Evolutionary conservation across 2,113 vertebrate species (phyloP).

Genomic region (Larimichthys crocea): DNA sequence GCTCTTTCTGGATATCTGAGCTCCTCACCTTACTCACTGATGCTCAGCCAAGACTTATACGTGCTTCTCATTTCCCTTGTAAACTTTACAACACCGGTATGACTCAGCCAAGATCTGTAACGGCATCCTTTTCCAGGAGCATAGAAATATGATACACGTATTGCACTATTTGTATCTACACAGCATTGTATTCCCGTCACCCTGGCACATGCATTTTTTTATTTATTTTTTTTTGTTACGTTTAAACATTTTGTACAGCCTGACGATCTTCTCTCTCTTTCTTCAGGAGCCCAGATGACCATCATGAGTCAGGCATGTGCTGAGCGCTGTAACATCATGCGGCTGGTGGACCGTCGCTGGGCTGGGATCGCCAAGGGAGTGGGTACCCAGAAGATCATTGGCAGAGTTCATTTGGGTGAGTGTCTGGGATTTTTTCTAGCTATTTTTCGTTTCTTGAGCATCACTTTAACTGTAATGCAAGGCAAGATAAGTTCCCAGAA

Average conservation of each 20-base stretch:
- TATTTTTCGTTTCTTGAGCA: background rate
- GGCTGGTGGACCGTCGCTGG: conserved; percentile 97
- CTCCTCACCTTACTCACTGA: no score
- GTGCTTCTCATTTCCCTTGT: background rate
- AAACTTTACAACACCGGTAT: conserved; percentile 3
- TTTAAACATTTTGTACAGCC: background rate
- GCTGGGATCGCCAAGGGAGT: conserved; percentile 98
- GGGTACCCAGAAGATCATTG: conserved; percentile 98
- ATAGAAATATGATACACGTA: background rate
- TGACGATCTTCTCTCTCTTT: background rate
- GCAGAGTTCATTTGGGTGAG: conserved; percentile 95
- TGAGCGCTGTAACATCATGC: conserved; percentile 98
- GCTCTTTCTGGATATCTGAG: background rate
- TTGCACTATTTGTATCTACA: background rate
- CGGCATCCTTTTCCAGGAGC: background rate
- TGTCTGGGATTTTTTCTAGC: background rate
- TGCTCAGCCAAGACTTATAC: background rate
- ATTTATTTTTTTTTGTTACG: background rate
- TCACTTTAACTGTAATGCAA: background rate
- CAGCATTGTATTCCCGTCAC: background rate
- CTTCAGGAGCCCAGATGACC: conserved; percentile 97
- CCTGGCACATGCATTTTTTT: background rate
- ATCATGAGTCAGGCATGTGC: conserved; percentile 99
- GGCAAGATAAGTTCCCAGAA: background rate
- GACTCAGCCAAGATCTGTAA: background rate